Evolutionary conservation across 2,113 vertebrate species (phyloP).

Genomic region (Hiodon tergisus): DNA sequence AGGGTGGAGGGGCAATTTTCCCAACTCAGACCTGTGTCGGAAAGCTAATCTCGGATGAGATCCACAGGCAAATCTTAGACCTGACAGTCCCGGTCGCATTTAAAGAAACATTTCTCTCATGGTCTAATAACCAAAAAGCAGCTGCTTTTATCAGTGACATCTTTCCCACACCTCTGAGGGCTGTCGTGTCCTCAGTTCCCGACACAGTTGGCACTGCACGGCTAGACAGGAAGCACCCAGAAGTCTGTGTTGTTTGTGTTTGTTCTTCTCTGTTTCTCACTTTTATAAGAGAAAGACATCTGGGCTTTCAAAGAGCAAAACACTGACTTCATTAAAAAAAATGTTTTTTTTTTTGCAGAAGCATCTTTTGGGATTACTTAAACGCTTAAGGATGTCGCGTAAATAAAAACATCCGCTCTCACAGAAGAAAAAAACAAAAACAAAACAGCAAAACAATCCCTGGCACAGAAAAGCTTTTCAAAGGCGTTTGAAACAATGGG

Average conservation of each 20-base stretch:
- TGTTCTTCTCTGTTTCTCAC: neutral
- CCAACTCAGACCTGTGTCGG: no score
- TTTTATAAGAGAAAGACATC: constrained; percentile 5
- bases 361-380: constrained; percentile 31
- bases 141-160: no score
- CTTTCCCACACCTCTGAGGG: neutral
- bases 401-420: constrained; percentile 40
- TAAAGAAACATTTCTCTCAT: no score
- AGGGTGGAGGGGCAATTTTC: neutral
- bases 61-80: no score
- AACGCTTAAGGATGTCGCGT: constrained; percentile 30
- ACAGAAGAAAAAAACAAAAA: constrained; percentile 16
- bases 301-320: neutral
- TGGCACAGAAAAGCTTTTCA: constrained; percentile 30
- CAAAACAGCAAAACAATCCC: constrained; percentile 21
- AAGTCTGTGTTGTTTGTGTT: neutral
- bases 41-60: no score
- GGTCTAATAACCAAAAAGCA: no score
- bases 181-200: neutral
- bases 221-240: neutral
- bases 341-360: neutral
- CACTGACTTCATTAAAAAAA: neutral
- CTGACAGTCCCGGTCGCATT: no score
- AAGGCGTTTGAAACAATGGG: constrained; percentile 37
- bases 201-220: no score